Percentiles rank a stretch among this genome's conserved stretches.
Conservation (phyloP, 2,888 invertebrate species). For the Smittia aterrima region DNA sequence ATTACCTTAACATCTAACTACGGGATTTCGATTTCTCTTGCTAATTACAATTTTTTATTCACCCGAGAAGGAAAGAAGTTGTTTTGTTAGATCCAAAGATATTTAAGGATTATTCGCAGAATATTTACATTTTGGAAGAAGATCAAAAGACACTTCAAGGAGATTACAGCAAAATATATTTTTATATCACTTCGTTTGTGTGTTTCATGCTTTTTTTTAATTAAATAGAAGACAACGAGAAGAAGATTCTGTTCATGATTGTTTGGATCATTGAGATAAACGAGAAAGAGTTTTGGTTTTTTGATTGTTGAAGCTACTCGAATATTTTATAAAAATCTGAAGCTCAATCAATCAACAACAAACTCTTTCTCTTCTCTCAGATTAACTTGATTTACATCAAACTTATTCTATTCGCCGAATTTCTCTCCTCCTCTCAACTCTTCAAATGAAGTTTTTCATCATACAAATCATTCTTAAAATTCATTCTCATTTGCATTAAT, state of each 20-base stretch:
- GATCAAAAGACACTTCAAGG: not conserved
- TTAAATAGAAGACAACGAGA: not conserved
- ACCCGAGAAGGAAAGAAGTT: not conserved
- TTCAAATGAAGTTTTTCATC: too few relatives aligned
- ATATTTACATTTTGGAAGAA: not conserved
- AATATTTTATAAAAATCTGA: too few relatives aligned
- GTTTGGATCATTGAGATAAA: not conserved
- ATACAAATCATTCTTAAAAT: too few relatives aligned
- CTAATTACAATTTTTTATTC: constrained; percentile 15
- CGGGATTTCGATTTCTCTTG: not conserved
- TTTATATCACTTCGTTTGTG: constrained; percentile 2
- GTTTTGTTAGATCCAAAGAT: not conserved
- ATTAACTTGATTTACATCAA: not conserved
- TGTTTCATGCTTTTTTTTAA: not conserved
- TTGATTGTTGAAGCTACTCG: too few relatives aligned
- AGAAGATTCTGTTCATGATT: not conserved
- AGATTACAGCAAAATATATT: constrained; percentile 5
- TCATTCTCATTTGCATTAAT: not conserved
- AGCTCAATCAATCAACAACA: too few relatives aligned
- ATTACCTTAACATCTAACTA: not conserved
- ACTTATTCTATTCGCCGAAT: not conserved
- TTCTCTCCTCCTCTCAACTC: too few relatives aligned
- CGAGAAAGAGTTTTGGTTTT: not conserved
- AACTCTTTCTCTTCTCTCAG: too few relatives aligned
- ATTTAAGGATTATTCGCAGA: not conserved